These are phyloP conservation scores for Mesorhabditis belari DNA, from an alignment of 2,888 invertebrate genomes.

Conservation along the genomic window DNA sequence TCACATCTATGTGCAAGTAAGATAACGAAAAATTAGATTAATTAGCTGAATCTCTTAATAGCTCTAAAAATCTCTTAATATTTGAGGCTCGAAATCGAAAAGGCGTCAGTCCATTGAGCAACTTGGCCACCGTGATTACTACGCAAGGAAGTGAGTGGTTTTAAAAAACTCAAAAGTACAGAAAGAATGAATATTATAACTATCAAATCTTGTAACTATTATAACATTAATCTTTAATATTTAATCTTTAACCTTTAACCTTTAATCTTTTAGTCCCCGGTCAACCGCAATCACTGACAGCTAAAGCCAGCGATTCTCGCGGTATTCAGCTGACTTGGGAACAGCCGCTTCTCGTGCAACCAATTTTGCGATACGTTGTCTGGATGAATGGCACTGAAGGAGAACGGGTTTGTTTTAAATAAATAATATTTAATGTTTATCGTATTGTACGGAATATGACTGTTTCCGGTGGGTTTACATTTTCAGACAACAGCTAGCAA, in stretches of 20 bases:
- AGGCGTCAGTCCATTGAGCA: slow-evolving; percentile 87
- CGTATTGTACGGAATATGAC: no score
- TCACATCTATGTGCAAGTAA: slow-evolving; percentile 59
- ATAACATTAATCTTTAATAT: neutral
- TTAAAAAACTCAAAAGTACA: neutral
- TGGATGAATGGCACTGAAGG: neutral
- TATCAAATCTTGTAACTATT: neutral
- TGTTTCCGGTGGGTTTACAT: no score
- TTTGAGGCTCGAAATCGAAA: slow-evolving; percentile 90
- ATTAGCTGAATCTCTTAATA: no score
- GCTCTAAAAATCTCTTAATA: no score
- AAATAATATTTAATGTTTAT: no score
- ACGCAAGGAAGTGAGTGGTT: slow-evolving; percentile 69
- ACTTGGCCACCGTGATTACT: slow-evolving; percentile 94
- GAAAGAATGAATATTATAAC: neutral
- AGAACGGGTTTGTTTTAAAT: neutral
- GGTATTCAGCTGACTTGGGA: slow-evolving; percentile 86
- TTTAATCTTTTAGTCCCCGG: slow-evolving; percentile 72
- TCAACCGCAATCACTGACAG: slow-evolving; percentile 82
- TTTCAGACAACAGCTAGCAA: no score
- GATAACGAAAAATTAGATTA: no score
- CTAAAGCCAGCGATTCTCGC: slow-evolving; percentile 79
- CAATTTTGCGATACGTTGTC: neutral
- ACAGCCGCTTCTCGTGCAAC: slow-evolving; percentile 62
- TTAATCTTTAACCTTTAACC: neutral